Evolutionary conservation across 64 coral and sea anemone species (phyloP).

Genomic region (Montipora cactus): DNA sequence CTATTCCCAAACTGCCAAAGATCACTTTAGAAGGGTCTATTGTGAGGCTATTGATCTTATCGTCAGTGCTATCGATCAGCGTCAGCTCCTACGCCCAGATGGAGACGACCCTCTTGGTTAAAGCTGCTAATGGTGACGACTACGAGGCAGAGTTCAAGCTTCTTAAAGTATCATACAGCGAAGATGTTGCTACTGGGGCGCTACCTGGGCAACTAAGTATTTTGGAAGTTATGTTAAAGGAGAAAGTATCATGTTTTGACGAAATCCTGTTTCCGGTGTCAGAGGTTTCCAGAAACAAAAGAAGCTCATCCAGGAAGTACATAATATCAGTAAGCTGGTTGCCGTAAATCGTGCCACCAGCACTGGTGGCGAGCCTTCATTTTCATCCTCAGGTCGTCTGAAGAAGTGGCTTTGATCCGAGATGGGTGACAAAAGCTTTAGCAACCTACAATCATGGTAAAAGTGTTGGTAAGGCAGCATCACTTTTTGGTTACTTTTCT

Average conservation of each 20-base stretch:
- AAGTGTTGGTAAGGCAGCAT: too few species aligned
- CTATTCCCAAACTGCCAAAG: background rate
- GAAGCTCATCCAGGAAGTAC: background rate
- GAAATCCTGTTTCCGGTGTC: background rate
- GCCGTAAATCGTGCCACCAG: conserved; percentile 3
- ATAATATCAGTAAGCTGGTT: background rate
- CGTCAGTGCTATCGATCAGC: background rate
- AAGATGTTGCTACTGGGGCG: background rate
- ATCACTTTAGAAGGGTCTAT: background rate
- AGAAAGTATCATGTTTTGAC: background rate
- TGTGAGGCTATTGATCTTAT: too few species aligned
- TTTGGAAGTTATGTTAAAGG: background rate
- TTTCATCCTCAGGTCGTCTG: background rate
- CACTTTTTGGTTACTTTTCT: too few species aligned
- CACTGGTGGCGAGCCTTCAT: background rate
- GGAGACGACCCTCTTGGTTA: background rate
- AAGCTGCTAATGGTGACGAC: background rate
- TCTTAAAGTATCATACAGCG: background rate
- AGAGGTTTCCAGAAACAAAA: background rate
- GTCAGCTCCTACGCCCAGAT: background rate
- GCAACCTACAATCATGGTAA: background rate
- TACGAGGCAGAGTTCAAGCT: background rate
- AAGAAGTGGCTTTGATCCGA: background rate
- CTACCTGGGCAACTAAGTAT: background rate
- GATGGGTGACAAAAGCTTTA: background rate